Evolutionary conservation across 2,113 vertebrate species (phyloP), one percentile per base, ranked within the genome.

Genomic region (Petromus typicus): DNA sequence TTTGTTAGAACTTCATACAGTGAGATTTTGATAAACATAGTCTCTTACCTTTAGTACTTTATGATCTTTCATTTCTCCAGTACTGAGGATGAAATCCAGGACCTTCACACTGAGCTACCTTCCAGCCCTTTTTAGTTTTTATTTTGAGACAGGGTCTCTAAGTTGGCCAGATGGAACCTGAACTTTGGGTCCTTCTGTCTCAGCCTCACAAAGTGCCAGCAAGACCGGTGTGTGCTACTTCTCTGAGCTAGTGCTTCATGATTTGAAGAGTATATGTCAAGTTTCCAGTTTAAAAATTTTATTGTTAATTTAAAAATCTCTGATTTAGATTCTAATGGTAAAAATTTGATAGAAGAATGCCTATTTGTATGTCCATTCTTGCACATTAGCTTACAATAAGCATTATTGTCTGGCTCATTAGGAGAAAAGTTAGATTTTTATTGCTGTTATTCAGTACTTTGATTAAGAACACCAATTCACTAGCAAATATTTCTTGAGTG

Each of bases 11-110:
- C 23, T 75, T 43, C 32, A 67, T 51, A 51, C 25, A 75, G 40
- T 83, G 16, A 96, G 27, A 84, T 95, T 95, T 94, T 83, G 45
- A 82, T 90, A 96, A 83, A 91, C 56, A 93, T 45, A 64, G 32
- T 89, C 59, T 97, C 34, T 90, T 96, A 76, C 17, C 45, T 92
- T 87, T 94, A 94, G 45, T 85, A 48, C 63, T 93, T 95, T 63
- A 88, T 14, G 85, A 13, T 92, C 92, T 2, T 40, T 34, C 34
- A 51, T 51, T 11, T 3, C 3, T 3, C 45, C 9, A 34, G 48
- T 78, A 78, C 30, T 32, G 48, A 30, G 16, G 3, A 78, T 51
- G 14, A 3, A 78, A 78, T 7, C 48, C 8, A 51, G 27, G 75
- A 34, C 75, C 16, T 51, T 78, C 40, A 43, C n/a, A 69, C n/a